A percentile compares a stretch with the other conserved stretches of the same genome.
phyloP scores from a whole-genome alignment of 2,797 vertebrate species.

The Takifugu ocellatus region DNA sequence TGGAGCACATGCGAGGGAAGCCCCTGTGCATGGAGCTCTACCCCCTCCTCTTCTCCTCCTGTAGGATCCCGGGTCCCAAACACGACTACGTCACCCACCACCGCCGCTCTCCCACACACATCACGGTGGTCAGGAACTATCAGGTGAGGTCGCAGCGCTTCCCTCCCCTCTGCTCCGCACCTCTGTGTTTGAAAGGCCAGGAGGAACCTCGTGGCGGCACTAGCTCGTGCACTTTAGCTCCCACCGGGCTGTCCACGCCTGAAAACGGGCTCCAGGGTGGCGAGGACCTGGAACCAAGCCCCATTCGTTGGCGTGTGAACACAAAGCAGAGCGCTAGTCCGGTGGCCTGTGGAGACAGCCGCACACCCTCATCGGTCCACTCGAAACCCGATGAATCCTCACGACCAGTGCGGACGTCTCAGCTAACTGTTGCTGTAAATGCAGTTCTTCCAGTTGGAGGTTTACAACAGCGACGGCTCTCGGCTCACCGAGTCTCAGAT shows the following conservation, averaged over 20 bases:
- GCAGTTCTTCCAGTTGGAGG: conserved; percentile 83
- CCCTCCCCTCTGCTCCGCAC: conserved; percentile 2
- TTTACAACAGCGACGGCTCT: conserved; percentile 84
- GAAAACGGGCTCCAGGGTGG: no score
- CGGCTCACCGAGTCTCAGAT: conserved; percentile 83
- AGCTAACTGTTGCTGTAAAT: no score
- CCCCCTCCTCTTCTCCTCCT: conserved; percentile 80
- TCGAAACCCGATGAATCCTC: no score
- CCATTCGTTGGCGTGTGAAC: no score
- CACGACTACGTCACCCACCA: conserved; percentile 77
- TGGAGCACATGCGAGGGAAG: conserved; percentile 73
- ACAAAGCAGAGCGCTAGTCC: no score
- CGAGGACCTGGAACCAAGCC: no score
- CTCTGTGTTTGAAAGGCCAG: background rate
- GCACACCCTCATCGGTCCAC: no score
- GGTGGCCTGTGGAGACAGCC: no score
- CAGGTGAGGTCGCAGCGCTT: conserved; percentile 61
- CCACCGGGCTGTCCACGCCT: no score
- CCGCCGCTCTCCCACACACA: conserved; percentile 72
- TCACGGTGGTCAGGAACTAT: conserved; percentile 83
- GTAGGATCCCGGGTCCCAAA: conserved; percentile 80
- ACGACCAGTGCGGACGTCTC: no score
- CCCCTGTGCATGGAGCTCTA: conserved; percentile 82
- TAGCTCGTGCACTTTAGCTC: no score
- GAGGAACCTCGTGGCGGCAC: background rate